A percentile compares a stretch with the other conserved stretches of the same genome.
These are phyloP conservation scores for Drosophila recens DNA, from an alignment of 2,888 invertebrate genomes.

Conservation along the genomic window DNA sequence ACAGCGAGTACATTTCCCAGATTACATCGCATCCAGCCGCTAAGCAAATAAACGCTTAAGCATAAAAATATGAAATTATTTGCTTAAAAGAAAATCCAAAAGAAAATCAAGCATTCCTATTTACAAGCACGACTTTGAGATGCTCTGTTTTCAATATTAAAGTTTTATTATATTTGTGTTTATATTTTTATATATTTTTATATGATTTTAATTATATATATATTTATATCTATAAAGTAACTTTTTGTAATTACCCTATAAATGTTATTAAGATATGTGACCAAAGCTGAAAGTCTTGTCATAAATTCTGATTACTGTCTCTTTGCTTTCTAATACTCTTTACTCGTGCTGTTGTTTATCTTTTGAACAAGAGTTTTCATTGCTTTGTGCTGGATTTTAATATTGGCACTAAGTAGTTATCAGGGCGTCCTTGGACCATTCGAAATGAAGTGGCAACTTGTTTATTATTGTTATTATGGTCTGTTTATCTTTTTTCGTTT, in stretches of 20 bases:
- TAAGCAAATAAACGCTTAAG: slow-evolving; percentile 74
- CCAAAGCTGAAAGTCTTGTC: too few relatives aligned
- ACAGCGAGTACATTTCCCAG: slow-evolving; percentile 64
- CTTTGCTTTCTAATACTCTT: slow-evolving; percentile 1
- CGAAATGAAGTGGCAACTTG: slow-evolving; percentile 79
- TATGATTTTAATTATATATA: not conserved
- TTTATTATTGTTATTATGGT: slow-evolving; percentile 77
- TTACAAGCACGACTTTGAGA: not conserved
- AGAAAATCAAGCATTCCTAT: not conserved
- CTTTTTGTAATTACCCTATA: not conserved
- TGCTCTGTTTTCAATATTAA: slow-evolving; percentile 21
- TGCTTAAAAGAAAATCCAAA: slow-evolving; percentile 39
- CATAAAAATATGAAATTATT: slow-evolving; percentile 79
- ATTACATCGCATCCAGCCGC: slow-evolving; percentile 60
- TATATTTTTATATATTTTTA: not conserved
- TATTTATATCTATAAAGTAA: not conserved
- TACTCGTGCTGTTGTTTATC: slow-evolving; percentile 54
- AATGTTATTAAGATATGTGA: slow-evolving; percentile 5
- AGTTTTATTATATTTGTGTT: not conserved
- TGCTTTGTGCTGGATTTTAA: slow-evolving; percentile 71
- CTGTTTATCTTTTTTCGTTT: slow-evolving; percentile 58
- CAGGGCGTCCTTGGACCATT: slow-evolving; percentile 64
- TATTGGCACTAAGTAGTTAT: slow-evolving; percentile 75
- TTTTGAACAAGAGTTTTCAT: slow-evolving; percentile 48
- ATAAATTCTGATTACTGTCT: too few relatives aligned